Evolutionary conservation across 2,888 invertebrate species (phyloP), one percentile per base, ranked within the genome.

Genomic region (Yponomeuta sedellus): DNA sequence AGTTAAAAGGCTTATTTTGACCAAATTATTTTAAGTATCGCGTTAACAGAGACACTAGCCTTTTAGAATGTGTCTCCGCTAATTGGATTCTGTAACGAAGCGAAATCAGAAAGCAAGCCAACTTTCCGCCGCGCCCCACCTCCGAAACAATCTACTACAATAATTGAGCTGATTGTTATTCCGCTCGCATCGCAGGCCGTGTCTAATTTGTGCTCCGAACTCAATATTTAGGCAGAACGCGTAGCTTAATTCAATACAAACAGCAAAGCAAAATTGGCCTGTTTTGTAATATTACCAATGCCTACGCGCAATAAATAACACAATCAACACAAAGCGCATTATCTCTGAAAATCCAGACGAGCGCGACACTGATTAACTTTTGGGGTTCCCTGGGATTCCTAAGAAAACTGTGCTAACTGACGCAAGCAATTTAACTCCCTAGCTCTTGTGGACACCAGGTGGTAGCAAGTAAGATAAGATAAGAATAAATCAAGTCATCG

Each of bases 181-280:
- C 83, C 76, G 78, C 75, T 72, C 75, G 72, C 75, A 80, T 79
- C 76, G 75, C 75, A 73, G 71, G 75, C 73, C 74, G 77, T 71
- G 75, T 78, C 77, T 81, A 83, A 83, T 84, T 83, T 77, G 77
- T 75, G 72, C 78, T 71, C 75, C 75, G 74, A 78, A 78, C 78
- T 76, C 75, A 73, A 76, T 79, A 77, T 76, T 78, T 78, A 79
- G 77, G 73, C 74, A 67, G 72, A 71, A 70, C 74, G 70, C 74
- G 73, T 73, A 72, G 77, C 77, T 75, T 81, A 79, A 82, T 79
- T 78, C 75, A 78, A 79, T 78, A 80, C 73, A 78, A 79, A 77
- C 74, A 76, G 72, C 70, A 70, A 71, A 73, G 74, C 72, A 75
- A 77, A 77, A 76, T 73, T 75, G 69, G 66, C 69, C 69, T 64